phyloP scores from a whole-genome alignment of 2,797 vertebrate genomes.

The Champsocephalus esox region DNA sequence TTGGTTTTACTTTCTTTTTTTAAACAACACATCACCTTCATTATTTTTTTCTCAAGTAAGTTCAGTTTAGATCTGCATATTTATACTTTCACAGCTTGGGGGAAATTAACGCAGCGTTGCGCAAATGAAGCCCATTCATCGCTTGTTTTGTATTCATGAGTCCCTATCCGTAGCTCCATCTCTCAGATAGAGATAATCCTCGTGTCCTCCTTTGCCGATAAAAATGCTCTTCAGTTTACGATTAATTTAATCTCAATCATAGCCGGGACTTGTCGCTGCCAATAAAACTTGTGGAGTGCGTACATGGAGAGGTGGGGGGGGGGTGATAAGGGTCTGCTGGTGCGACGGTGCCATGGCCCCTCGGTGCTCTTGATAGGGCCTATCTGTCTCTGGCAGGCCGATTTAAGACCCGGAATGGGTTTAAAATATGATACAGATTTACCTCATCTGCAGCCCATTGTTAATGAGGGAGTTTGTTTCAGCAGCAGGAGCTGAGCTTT shows the following conservation, averaged over 20 bases:
- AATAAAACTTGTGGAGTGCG: slow-evolving; percentile 85
- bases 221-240: slow-evolving; percentile 86
- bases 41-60: neutral
- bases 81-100: slow-evolving; percentile 43
- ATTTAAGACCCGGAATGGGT: slow-evolving; percentile 80
- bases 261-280: slow-evolving; percentile 79
- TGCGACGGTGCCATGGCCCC: slow-evolving; percentile 61
- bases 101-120: slow-evolving; percentile 58
- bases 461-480: slow-evolving; percentile 62
- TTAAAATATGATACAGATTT: slow-evolving; percentile 85
- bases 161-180: slow-evolving; percentile 69
- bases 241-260: slow-evolving; percentile 92
- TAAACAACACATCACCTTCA: neutral
- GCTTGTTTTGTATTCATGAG: slow-evolving; percentile 77
- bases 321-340: slow-evolving; percentile 78
- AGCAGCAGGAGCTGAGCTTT: slow-evolving; percentile 42
- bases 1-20: neutral
- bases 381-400: slow-evolving; percentile 85
- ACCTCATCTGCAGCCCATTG: slow-evolving; percentile 84
- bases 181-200: slow-evolving; percentile 73
- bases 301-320: slow-evolving; percentile 62
- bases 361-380: slow-evolving; percentile 82
- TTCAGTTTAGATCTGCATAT: slow-evolving; percentile 42
- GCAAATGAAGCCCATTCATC: slow-evolving; percentile 65
- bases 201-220: slow-evolving; percentile 79